Percentiles rank a stretch among this genome's conserved stretches.
Evolutionary conservation across 35 echinoderm and acorn worm species (phyloP).

Genomic region (Chiridota heheva): DNA sequence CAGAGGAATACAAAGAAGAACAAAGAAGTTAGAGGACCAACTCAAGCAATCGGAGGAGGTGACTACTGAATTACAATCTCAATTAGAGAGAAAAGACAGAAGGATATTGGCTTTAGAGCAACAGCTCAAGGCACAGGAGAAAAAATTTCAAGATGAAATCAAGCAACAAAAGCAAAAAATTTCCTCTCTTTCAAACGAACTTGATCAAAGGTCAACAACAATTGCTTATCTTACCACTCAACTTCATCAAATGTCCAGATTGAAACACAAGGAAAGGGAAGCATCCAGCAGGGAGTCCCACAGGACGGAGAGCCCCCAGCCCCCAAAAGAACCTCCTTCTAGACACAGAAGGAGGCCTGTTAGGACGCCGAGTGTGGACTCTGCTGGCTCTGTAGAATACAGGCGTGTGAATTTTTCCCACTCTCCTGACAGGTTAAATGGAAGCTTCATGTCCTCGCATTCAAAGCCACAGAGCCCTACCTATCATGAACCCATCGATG

Average conservation of each 20-base stretch:
- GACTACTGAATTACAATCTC: slow-evolving; percentile 11
- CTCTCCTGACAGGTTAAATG: not conserved
- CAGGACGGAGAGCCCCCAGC: slow-evolving; percentile 26
- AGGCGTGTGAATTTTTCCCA: not conserved
- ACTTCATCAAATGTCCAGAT: slow-evolving; percentile 70
- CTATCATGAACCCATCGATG: not conserved
- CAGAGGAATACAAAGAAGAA: slow-evolving; percentile 58
- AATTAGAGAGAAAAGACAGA: slow-evolving; percentile 56
- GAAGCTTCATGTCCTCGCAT: not conserved
- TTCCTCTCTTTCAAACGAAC: slow-evolving; percentile 37
- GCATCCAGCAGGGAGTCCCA: not conserved
- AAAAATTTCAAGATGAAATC: slow-evolving; percentile 62
- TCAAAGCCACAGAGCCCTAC: not conserved
- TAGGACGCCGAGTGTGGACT: slow-evolving; percentile 23
- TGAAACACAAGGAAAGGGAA: slow-evolving; percentile 16
- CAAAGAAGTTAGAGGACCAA: slow-evolving; percentile 54
- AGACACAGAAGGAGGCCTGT: slow-evolving; percentile 31
- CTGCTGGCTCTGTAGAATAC: slow-evolving; percentile 3
- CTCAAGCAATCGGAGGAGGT: slow-evolving; percentile 34
- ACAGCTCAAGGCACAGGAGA: slow-evolving; percentile 56
- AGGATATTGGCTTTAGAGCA: slow-evolving; percentile 61
- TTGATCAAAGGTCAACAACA: slow-evolving; percentile 69
- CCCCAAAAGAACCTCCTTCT: slow-evolving; percentile 54
- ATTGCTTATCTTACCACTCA: slow-evolving; percentile 81
- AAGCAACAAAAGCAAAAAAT: slow-evolving; percentile 58